Evolutionary conservation across 2,113 vertebrate genomes (phyloP).

Genomic region (Cardinalis cardinalis): DNA sequence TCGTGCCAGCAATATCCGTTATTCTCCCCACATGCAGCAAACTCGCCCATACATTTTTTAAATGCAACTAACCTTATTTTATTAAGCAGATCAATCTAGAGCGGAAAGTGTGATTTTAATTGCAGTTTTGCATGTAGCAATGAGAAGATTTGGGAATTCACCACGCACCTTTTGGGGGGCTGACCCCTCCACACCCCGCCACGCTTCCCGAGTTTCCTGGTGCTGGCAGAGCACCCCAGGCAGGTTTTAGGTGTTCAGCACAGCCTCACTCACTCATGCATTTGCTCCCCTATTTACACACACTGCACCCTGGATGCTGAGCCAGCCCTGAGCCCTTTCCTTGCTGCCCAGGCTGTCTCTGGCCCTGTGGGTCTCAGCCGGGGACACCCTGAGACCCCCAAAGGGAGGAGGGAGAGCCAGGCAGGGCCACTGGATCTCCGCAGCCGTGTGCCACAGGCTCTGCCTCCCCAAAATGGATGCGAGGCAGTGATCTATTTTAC

Average conservation of each 20-base stretch:
- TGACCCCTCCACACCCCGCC: neutral
- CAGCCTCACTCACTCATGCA: neutral
- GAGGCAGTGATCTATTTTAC: conserved; percentile 41
- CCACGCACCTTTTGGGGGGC: neutral
- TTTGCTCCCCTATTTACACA: neutral
- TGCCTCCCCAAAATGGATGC: neutral
- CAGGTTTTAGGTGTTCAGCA: neutral
- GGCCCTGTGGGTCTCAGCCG: neutral
- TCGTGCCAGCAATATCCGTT: conserved; percentile 34
- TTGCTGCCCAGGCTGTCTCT: neutral
- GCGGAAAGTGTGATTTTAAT: conserved; percentile 6
- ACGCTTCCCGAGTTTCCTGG: neutral
- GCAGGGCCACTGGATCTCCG: neutral
- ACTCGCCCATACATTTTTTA: conserved; percentile 60
- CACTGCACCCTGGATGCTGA: rapidly evolving
- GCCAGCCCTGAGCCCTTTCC: neutral
- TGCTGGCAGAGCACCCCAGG: rapidly evolving
- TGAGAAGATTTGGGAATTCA: neutral
- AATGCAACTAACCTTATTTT: conserved; percentile 59
- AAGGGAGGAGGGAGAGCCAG: rapidly evolving
- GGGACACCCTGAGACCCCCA: rapidly evolving
- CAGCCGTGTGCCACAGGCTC: neutral
- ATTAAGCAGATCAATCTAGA: conserved; percentile 64
- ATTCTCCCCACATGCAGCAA: conserved; percentile 51
- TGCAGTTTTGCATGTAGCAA: neutral